These are phyloP conservation scores for Lagopus muta DNA, from an alignment of 2,113 vertebrate species.

Conservation along the genomic window DNA sequence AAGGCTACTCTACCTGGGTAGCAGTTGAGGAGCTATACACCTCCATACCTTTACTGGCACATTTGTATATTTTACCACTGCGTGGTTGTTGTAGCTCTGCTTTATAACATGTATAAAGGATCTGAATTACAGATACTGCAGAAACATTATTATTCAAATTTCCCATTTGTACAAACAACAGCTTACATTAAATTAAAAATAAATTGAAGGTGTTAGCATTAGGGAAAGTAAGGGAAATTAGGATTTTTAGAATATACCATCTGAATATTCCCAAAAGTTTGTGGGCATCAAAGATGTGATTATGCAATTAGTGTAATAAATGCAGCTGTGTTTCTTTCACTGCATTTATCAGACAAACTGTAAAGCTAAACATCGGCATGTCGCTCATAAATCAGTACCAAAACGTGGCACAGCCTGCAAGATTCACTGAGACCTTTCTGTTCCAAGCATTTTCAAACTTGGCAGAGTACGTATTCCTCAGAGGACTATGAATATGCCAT, in stretches of 20 bases:
- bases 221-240: background rate
- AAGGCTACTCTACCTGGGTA: background rate
- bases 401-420: background rate
- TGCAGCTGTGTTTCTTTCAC: constrained; percentile 50
- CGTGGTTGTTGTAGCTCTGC: background rate
- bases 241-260: background rate
- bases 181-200: background rate
- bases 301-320: background rate
- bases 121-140: background rate
- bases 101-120: background rate
- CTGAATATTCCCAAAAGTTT: background rate
- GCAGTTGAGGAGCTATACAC: background rate
- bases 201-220: background rate
- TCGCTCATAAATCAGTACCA: constrained; percentile 18
- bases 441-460: constrained; percentile 53
- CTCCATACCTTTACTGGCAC: background rate
- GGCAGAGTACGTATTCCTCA: background rate
- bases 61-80: background rate
- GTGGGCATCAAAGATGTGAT: background rate
- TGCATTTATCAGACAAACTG: background rate
- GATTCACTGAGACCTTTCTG: constrained; percentile 11
- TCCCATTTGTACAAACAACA: background rate
- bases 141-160: background rate
- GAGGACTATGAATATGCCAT: background rate
- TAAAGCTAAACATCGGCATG: background rate